Evolutionary conservation across 2,113 vertebrate species (phyloP), one percentile per base, ranked within the genome.

Genomic region (Laticauda laticaudata): DNA sequence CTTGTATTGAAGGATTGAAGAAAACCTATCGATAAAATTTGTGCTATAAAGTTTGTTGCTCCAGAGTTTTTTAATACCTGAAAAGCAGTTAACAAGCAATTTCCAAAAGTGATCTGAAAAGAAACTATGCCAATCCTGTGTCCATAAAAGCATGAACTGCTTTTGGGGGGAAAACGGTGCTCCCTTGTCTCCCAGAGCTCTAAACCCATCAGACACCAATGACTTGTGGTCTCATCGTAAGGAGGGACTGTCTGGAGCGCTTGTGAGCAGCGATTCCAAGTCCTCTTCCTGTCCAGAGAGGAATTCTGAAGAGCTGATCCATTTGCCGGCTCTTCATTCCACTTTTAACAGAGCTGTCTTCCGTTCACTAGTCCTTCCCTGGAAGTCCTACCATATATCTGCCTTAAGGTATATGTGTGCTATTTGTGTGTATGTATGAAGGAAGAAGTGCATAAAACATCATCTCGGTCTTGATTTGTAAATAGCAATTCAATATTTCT

Each of bases 351-450:
- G 15, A 81, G n/a, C 34, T 20, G 2, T 39, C 69, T 81, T 81
- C 69, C 2, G 0, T 81, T 39, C 69, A 39, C 15, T 81, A 39
- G 2, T 81, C 15, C 14, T 75, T 75, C 69, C 69, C 69, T 1
- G 2, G 69, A 0, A 0, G n/a, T 48, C 0, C 26, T 91, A 51
- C 53, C 9, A 39, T 26, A 56, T 18, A 54, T 5, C 24, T 89
- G 15, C n/a, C 14, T 11, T 29, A 15, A 2, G 15, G 8, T n/a
- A 39, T n/a, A 39, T 21, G 15, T 55, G 26, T 89, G 69, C 2
- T 43, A 23, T 51, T 29, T 20, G 29, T 23, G 1, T 85, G 21
- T 53, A 34, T 24, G 18, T 7, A 2, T 24, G 48, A 51, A 15
- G 5, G 23, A 57, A 43, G 11, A 43, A 45, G 51, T 9, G 21